phyloP scores from a whole-genome alignment of 2,797 vertebrate species.

The Rhinoraja longicauda region DNA sequence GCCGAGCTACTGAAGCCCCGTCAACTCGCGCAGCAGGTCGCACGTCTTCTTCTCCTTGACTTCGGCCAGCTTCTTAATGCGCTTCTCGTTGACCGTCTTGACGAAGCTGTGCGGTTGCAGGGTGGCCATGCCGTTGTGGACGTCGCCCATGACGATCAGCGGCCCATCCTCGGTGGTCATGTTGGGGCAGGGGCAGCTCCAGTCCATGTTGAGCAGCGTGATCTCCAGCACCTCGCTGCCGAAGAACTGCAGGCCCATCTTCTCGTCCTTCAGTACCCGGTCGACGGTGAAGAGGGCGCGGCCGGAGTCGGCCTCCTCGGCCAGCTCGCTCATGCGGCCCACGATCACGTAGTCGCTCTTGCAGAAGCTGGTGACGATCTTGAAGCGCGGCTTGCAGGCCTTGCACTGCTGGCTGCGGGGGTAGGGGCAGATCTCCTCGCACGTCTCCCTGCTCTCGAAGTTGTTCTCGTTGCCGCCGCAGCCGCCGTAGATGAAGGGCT shows the following conservation, averaged over 20 bases:
- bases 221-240: conserved; percentile 86
- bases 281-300: conserved; percentile 82
- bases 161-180: conserved; percentile 75
- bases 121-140: conserved; percentile 82
- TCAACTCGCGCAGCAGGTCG: conserved; percentile 84
- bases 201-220: conserved; percentile 86
- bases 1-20: conserved; percentile 64
- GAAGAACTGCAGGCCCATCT: conserved; percentile 93
- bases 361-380: conserved; percentile 93
- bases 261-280: conserved; percentile 92
- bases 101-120: conserved; percentile 88
- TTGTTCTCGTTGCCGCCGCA: conserved; percentile 93
- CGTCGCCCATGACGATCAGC: conserved; percentile 92
- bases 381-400: conserved; percentile 78
- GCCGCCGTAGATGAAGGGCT: conserved; percentile 87
- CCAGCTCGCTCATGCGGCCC: conserved; percentile 78
- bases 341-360: conserved; percentile 88
- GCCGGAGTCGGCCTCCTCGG: conserved; percentile 77
- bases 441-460: conserved; percentile 85
- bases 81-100: conserved; percentile 68
- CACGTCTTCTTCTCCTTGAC: conserved; percentile 92
- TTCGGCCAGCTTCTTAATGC: conserved; percentile 80
- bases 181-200: conserved; percentile 92
- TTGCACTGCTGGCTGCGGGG: conserved; percentile 78
- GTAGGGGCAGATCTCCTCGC: conserved; percentile 85